Percentiles rank a stretch among this genome's conserved stretches.
These are phyloP conservation scores for Potorous gilbertii DNA, from an alignment of 2,797 vertebrate species.

Conservation along the genomic window DNA sequence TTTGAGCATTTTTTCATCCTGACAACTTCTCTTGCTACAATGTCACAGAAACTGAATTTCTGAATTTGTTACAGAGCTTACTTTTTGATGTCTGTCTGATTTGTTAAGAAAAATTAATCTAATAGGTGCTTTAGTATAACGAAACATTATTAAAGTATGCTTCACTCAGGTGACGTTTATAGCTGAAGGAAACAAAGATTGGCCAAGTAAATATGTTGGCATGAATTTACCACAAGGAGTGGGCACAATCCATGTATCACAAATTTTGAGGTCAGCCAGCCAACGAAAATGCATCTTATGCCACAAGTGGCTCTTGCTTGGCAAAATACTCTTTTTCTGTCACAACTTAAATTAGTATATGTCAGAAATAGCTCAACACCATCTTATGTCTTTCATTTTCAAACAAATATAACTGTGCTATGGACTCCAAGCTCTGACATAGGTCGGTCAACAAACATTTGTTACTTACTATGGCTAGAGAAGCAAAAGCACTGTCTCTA, in stretches of 20 bases:
- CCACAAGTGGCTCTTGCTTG: conserved; percentile 49
- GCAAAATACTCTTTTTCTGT: conserved; percentile 53
- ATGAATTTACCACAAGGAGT: conserved; percentile 53
- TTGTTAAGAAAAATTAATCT: neutral
- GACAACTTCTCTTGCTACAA: neutral
- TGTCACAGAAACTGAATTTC: conserved; percentile 30
- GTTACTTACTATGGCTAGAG: neutral
- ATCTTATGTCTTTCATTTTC: neutral
- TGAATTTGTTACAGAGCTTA: neutral
- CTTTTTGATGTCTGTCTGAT: neutral
- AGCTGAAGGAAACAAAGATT: neutral
- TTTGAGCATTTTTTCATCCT: neutral
- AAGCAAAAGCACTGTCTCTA: neutral
- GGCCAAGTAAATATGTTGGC: conserved; percentile 20
- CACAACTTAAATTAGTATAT: conserved; percentile 60
- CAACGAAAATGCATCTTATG: conserved; percentile 74
- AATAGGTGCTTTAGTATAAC: neutral
- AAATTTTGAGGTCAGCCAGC: conserved; percentile 71
- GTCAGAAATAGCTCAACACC: conserved; percentile 46
- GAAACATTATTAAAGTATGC: conserved; percentile 3
- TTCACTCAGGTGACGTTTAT: neutral
- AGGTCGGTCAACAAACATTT: neutral
- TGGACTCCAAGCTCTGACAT: neutral
- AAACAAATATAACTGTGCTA: conserved; percentile 10
- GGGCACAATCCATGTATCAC: conserved; percentile 54